Evolutionary conservation across 1,140 invertebrate species (phyloP).

Genomic region (Berghia stephanieae): DNA sequence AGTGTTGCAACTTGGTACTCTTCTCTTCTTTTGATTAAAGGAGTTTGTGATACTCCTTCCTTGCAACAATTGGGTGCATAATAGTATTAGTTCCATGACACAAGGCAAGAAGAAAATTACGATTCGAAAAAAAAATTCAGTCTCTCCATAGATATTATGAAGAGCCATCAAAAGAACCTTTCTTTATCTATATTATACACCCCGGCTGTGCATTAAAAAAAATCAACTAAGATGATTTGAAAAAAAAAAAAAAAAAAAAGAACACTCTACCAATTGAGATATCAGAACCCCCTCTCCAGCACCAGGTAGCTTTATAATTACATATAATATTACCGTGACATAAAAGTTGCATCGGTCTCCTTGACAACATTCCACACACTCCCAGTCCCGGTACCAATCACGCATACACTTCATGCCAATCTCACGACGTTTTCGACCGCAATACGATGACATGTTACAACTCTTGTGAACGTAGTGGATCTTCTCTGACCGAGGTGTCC

Average conservation of each 20-base stretch:
- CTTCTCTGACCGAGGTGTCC: conserved; percentile 90
- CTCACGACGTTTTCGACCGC: conserved; percentile 74
- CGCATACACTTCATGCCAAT: conserved; percentile 78
- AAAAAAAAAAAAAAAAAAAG: background rate
- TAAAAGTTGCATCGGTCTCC: conserved; percentile 98
- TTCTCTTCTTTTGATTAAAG: background rate
- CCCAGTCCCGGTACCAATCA: conserved; percentile 98
- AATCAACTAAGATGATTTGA: background rate
- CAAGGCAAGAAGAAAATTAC: too few species aligned
- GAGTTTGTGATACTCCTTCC: too few species aligned
- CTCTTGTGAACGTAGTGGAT: conserved; percentile 94
- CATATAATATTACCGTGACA: conserved; percentile 80
- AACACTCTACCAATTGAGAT: background rate
- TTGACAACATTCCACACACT: conserved; percentile 95
- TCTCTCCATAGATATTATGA: background rate
- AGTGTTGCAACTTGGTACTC: background rate
- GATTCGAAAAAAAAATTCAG: too few species aligned
- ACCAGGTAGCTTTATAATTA: background rate
- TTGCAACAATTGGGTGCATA: too few species aligned
- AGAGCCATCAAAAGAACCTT: background rate
- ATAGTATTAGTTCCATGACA: too few species aligned
- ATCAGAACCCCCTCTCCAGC: background rate
- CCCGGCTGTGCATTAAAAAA: too few species aligned
- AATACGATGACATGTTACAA: conserved; percentile 84
- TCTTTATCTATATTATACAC: too few species aligned